A percentile compares a stretch with the other conserved stretches of the same genome.
Evolutionary conservation across 2,888 invertebrate species (phyloP).

Genomic region (Panopea generosa): DNA sequence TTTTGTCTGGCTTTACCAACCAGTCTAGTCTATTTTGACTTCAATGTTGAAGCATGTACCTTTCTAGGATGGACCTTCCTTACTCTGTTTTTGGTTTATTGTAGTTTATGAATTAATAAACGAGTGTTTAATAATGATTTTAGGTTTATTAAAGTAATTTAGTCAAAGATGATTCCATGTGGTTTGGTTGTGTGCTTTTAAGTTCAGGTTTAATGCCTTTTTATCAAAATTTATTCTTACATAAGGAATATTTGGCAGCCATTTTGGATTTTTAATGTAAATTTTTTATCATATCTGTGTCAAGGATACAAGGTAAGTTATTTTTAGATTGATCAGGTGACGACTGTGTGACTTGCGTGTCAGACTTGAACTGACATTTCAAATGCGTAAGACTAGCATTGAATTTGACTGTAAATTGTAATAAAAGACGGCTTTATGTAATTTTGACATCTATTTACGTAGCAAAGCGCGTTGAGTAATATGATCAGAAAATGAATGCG

Average conservation of each 20-base stretch:
- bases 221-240: too few species aligned
- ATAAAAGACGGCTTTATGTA: slow-evolving; percentile 38
- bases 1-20: too few species aligned
- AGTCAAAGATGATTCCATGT: too few species aligned
- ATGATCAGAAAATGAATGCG: slow-evolving; percentile 30
- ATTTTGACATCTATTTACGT: slow-evolving; percentile 48
- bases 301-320: slow-evolving; percentile 21
- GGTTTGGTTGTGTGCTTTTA: too few species aligned
- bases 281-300: background rate
- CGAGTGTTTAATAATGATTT: too few species aligned
- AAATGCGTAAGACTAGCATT: slow-evolving; percentile 39
- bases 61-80: too few species aligned
- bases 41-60: too few species aligned
- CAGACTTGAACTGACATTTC: slow-evolving; percentile 23
- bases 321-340: slow-evolving; percentile 34
- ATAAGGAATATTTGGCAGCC: slow-evolving; percentile 8
- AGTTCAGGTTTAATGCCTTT: too few species aligned
- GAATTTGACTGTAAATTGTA: slow-evolving; percentile 32
- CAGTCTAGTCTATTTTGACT: too few species aligned
- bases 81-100: too few species aligned
- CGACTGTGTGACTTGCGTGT: slow-evolving; percentile 20
- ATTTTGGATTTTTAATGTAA: slow-evolving; percentile 30
- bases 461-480: slow-evolving; percentile 27
- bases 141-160: too few species aligned
- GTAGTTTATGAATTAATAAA: too few species aligned